Conservation (phyloP, 1,140 invertebrate genomes). For the Heliothis virescens region DNA sequence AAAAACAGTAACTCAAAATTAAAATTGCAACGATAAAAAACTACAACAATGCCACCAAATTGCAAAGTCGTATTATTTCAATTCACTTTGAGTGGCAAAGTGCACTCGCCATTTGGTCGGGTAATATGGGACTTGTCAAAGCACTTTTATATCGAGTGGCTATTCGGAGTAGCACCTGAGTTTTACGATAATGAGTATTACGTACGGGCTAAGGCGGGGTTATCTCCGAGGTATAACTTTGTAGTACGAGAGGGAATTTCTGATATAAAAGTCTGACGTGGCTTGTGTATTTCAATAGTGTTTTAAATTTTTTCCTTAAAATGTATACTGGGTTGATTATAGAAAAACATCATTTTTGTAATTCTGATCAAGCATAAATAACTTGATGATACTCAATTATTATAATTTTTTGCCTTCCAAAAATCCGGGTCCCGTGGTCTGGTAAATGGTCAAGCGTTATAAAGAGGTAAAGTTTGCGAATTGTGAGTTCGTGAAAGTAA, state of each 20-base stretch:
- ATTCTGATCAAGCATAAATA: no score
- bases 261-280: not conserved
- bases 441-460: no score
- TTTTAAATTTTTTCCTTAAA: not conserved
- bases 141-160: constrained; percentile 50
- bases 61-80: constrained; percentile 27
- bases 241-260: constrained; percentile 15
- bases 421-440: no score
- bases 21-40: not conserved
- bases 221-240: constrained; percentile 5
- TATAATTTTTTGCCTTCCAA: no score
- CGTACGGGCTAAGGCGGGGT: constrained; percentile 7
- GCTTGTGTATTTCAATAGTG: not conserved
- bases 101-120: constrained; percentile 14
- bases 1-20: no score
- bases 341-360: no score
- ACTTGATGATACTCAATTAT: no score
- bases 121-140: constrained; percentile 38
- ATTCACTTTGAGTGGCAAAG: constrained; percentile 25
- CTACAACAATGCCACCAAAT: constrained; percentile 34
- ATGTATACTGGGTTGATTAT: no score
- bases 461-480: no score
- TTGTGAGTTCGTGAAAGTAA: no score
- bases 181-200: constrained; percentile 57
- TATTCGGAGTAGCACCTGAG: constrained; percentile 47